A percentile compares a stretch with the other conserved stretches of the same genome.
Evolutionary conservation across 1,140 invertebrate species (phyloP).

Genomic region (Capitella teleta): DNA sequence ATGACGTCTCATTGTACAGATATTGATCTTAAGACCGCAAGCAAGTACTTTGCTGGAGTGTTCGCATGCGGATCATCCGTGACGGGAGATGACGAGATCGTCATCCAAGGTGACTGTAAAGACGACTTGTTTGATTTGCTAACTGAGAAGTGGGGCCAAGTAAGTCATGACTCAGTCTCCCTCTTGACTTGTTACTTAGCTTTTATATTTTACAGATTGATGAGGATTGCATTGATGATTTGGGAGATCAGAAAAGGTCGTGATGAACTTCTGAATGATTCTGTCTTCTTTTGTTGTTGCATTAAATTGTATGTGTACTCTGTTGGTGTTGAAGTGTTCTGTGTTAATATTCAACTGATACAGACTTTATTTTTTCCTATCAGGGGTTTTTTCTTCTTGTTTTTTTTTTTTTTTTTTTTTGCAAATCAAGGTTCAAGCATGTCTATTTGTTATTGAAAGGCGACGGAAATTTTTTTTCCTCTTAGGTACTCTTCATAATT

Average conservation of each 20-base stretch:
- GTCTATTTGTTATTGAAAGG: no score
- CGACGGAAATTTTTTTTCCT: no score
- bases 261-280: background rate
- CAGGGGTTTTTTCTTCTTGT: no score
- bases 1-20: constrained; percentile 48
- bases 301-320: no score
- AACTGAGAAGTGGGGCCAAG: constrained; percentile 92
- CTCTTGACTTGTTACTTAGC: constrained; percentile 15
- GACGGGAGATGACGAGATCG: constrained; percentile 97
- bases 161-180: constrained; percentile 33
- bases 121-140: constrained; percentile 95
- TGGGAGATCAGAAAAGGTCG: constrained; percentile 48
- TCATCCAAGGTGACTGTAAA: constrained; percentile 86
- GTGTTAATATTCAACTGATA: no score
- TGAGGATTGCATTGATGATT: constrained; percentile 49
- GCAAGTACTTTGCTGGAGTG: constrained; percentile 93
- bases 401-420: no score
- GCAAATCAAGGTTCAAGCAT: no score
- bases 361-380: no score
- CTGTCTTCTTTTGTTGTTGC: background rate
- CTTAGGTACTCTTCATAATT: no score
- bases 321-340: no score
- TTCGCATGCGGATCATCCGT: constrained; percentile 98
- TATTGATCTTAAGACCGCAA: constrained; percentile 94
- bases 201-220: constrained; percentile 48